Evolutionary conservation across 2,888 invertebrate species (phyloP), one percentile per base, ranked within the genome.

Genomic region (Agrilus cyanescens): DNA sequence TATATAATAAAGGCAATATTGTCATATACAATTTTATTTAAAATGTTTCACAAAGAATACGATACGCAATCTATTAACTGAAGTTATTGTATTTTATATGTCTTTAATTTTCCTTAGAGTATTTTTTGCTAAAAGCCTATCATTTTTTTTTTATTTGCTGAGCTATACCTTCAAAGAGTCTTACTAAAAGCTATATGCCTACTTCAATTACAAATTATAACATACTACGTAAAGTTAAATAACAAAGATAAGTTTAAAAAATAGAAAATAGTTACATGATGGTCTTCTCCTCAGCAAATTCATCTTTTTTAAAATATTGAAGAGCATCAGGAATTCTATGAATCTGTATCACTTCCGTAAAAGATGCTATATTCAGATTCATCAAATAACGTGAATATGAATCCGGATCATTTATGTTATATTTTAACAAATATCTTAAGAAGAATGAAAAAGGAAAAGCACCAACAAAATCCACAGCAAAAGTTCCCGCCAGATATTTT

Each of bases 241-340:
- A 38, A 20, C 7, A 14, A 1, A 13, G 12, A 20, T 16, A 43
- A 13, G 7, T 18, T 31, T 31, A 35, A 4, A 5, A 33, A 14
- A 16, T 10, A 29, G n/a, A 13, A 20, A n/a, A 8, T 34, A 45
- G 47, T 46, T 46, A 53, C 52, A 50, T 38, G 5, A 46, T 12
- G 30, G 48, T 43, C 30, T 33, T 36, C 12, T 38, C 47, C 5
- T 43, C 38, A 37, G 50, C 47, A 40, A 55, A 41, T 15, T 48
- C 43, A 38, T 51, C 50, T 14, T 42, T 44, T 15, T 44, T 46
- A 34, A 50, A 52, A 37, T 48, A 48, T 8, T 44, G 41, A 40
- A 55, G 53, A 12, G 45, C 52, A 30, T 51, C 50, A 12, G 49
- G 46, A 15, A 55, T 43, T 12, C 55, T 48, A 45, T 57, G 55